Conservation (phyloP, 2,888 invertebrate species). For the Platerodrilus igneus region DNA sequence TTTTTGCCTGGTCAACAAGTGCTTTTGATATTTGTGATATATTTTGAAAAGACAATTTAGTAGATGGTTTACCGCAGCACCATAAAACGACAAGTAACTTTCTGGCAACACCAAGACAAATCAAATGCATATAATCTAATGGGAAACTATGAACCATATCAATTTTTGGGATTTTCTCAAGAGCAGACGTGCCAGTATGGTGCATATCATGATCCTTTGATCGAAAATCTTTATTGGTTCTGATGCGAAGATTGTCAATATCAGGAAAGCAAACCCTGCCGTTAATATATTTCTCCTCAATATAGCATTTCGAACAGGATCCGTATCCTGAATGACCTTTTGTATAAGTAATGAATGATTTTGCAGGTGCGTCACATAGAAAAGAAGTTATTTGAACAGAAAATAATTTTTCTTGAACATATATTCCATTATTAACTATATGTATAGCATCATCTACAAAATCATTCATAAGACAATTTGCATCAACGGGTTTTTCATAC, state of each 20-base stretch:
- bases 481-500: background rate
- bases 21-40: background rate
- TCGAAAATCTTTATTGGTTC: background rate
- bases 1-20: slow-evolving; percentile 1
- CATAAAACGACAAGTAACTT: slow-evolving; percentile 10
- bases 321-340: background rate
- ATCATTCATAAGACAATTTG: too few species aligned
- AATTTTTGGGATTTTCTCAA: background rate
- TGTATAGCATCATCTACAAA: too few species aligned
- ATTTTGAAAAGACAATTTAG: slow-evolving; percentile 1
- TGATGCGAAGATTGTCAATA: background rate
- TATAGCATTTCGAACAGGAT: background rate
- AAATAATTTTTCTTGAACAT: too few species aligned
- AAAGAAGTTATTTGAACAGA: slow-evolving; percentile 2
- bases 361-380: background rate
- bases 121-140: slow-evolving; percentile 3
- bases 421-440: too few species aligned
- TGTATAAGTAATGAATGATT: background rate
- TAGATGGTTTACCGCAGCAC: slow-evolving; percentile 1
- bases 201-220: background rate
- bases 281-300: background rate
- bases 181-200: background rate
- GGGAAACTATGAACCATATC: background rate
- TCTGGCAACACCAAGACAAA: slow-evolving; percentile 1
- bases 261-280: background rate